Percentiles rank a stretch among this genome's conserved stretches.
phyloP scores from a whole-genome alignment of 2,888 invertebrate species.

The Eurytoma californica region DNA sequence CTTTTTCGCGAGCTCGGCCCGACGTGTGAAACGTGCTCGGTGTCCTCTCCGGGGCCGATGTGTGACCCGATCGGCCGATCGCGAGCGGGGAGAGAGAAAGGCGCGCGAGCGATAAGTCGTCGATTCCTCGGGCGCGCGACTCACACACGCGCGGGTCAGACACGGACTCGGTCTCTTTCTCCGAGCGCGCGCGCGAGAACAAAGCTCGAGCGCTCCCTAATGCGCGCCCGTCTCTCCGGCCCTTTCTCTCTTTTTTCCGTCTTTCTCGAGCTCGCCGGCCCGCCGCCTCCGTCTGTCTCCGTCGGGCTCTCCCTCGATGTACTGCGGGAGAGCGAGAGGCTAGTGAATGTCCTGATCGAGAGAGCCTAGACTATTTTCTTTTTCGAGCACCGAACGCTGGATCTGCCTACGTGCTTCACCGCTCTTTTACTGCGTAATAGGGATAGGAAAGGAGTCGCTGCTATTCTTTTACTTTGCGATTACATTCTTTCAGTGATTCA shows the following conservation, averaged over 20 bases:
- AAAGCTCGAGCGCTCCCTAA: constrained; percentile 54
- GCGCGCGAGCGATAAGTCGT: constrained; percentile 54
- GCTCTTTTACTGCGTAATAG: too few relatives aligned
- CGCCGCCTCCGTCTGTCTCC: constrained; percentile 15
- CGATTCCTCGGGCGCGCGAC: constrained; percentile 41
- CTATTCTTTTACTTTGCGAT: too few relatives aligned
- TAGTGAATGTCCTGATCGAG: constrained; percentile 52
- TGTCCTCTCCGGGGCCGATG: constrained; percentile 27
- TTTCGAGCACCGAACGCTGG: constrained; percentile 21
- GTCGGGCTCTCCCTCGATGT: constrained; percentile 1
- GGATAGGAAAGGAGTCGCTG: too few relatives aligned
- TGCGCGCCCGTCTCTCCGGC: constrained; percentile 52
- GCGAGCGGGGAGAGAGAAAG: constrained; percentile 47
- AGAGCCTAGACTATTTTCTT: constrained; percentile 51
- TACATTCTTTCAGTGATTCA: too few relatives aligned
- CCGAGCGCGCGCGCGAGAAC: constrained; percentile 37
- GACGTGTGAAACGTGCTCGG: constrained; percentile 15
- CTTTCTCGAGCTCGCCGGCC: background rate
- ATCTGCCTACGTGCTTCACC: background rate
- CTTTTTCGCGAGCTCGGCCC: constrained; percentile 63
- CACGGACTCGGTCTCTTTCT: constrained; percentile 33
- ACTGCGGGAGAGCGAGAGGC: constrained; percentile 28
- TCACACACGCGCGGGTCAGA: background rate
- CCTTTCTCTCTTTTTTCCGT: constrained; percentile 43
- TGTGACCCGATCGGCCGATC: constrained; percentile 44